These are phyloP conservation scores for Dallia pectoralis DNA, from an alignment of 2,797 vertebrate species.

Conservation along the genomic window DNA sequence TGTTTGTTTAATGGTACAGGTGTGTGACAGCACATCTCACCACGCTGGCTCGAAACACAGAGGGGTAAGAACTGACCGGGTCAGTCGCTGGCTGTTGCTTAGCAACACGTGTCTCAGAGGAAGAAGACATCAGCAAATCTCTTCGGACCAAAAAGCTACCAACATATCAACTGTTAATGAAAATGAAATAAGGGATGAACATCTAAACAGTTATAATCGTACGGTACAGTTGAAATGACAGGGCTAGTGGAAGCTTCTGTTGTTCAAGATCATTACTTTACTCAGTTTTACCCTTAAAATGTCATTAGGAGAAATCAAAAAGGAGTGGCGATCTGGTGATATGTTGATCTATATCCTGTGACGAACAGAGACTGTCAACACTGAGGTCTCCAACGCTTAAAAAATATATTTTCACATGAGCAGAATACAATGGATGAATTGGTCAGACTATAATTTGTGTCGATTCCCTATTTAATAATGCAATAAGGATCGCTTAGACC, in stretches of 20 bases:
- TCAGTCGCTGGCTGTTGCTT: no score
- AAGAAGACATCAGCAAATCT: no score
- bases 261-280: constrained; percentile 35
- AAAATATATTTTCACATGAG: constrained; percentile 46
- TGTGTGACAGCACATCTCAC: no score
- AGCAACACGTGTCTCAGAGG: no score
- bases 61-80: no score
- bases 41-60: no score
- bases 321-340: constrained; percentile 57
- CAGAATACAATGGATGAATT: constrained; percentile 22
- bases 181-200: no score
- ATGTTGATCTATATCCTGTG: constrained; percentile 44
- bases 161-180: no score
- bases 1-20: no score
- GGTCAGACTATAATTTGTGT: background rate
- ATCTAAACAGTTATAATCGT: no score
- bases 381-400: constrained; percentile 35
- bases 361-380: constrained; percentile 50
- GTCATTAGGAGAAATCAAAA: constrained; percentile 61
- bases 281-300: constrained; percentile 53
- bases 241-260: constrained; percentile 50
- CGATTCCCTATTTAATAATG: background rate
- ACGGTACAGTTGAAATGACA: no score
- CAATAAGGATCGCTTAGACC: background rate
- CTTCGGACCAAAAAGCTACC: no score